These are phyloP conservation scores for Melanotaenia nigrans DNA, from an alignment of 2,797 vertebrate species.

Conservation along the genomic window DNA sequence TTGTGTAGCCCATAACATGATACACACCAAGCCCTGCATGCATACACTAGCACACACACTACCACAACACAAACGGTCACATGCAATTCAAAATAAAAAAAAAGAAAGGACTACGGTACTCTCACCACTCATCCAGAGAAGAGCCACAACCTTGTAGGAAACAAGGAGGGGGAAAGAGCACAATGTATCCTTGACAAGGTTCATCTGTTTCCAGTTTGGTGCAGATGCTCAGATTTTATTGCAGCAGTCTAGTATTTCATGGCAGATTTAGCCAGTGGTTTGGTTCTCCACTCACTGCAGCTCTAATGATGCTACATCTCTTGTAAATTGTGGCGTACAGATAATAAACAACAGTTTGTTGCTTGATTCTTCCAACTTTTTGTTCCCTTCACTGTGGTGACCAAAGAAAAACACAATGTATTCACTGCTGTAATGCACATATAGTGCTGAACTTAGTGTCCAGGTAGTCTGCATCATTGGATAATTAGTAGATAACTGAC, in stretches of 20 bases:
- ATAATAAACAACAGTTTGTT: constrained; percentile 69
- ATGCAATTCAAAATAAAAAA: constrained; percentile 68
- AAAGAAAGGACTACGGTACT: constrained; percentile 42
- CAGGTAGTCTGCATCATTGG: not conserved
- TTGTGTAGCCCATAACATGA: constrained; percentile 80
- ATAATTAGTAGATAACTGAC: constrained; percentile 59
- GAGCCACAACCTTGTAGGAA: constrained; percentile 71
- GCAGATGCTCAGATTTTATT: constrained; percentile 86
- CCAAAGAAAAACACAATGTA: constrained; percentile 5
- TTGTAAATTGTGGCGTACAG: constrained; percentile 81
- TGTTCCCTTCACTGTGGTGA: constrained; percentile 24
- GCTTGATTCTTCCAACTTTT: constrained; percentile 51
- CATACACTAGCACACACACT: constrained; percentile 27
- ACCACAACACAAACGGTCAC: constrained; percentile 35
- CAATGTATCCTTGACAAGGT: constrained; percentile 78
- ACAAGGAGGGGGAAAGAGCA: constrained; percentile 62
- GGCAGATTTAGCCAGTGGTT: constrained; percentile 85
- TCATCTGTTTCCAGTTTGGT: constrained; percentile 88
- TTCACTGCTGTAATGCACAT: not conserved
- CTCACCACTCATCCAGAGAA: constrained; percentile 68
- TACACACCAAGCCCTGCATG: constrained; percentile 68
- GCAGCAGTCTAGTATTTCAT: constrained; percentile 86
- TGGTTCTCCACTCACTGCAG: constrained; percentile 74
- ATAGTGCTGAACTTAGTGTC: constrained; percentile 8
- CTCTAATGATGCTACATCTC: constrained; percentile 83